Conservation (phyloP, 2,888 invertebrate species). For the Xestoiulus laeticollis region DNA sequence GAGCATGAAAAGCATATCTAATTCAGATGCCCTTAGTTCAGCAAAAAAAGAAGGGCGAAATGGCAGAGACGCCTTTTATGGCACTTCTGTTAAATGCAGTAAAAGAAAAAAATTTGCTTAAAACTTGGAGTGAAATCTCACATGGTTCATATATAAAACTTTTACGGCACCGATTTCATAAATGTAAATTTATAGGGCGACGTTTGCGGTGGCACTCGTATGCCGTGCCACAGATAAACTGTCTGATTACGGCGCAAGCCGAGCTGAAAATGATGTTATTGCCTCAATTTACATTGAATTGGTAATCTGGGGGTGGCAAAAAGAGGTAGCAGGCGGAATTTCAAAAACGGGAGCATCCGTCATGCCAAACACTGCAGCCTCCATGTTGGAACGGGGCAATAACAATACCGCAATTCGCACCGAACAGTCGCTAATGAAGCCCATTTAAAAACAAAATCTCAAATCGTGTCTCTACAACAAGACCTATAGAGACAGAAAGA, state of each 20-base stretch:
- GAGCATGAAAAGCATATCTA: slow-evolving; percentile 31
- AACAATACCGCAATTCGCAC: not conserved
- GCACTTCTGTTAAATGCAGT: slow-evolving; percentile 41
- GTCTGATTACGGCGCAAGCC: slow-evolving; percentile 23
- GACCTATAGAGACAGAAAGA: not conserved
- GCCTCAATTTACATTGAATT: slow-evolving; percentile 39
- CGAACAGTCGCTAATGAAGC: slow-evolving; percentile 13
- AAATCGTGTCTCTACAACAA: not conserved
- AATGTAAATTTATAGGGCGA: slow-evolving; percentile 36
- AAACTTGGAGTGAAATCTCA: slow-evolving; percentile 21
- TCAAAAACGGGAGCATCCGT: not conserved
- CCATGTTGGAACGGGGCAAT: not conserved
- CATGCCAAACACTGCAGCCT: not conserved
- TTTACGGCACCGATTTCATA: slow-evolving; percentile 38
- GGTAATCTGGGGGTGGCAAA: not conserved
- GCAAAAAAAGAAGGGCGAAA: not conserved
- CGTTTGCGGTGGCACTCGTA: slow-evolving; percentile 40
- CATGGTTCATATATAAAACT: slow-evolving; percentile 41
- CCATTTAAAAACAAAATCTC: not conserved
- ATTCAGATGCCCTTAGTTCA: not conserved
- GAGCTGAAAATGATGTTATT: slow-evolving; percentile 41
- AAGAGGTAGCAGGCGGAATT: not conserved
- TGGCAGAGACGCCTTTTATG: slow-evolving; percentile 20
- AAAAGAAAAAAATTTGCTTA: slow-evolving; percentile 31
- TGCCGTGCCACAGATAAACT: slow-evolving; percentile 43